Evolutionary conservation across 2,888 invertebrate genomes (phyloP).

Genomic region (Diaphora mendica): DNA sequence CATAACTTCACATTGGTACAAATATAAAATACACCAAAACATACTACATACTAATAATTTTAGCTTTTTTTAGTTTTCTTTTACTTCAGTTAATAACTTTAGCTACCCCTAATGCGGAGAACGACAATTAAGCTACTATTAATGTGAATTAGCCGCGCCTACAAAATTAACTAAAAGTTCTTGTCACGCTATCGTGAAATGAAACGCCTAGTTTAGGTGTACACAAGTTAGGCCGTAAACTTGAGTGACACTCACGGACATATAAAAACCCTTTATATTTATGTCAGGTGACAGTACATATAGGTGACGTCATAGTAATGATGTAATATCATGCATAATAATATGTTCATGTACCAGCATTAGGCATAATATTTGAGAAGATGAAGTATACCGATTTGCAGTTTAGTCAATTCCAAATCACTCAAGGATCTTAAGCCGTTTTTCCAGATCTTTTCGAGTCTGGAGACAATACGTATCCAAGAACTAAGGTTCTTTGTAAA

Average conservation of each 20-base stretch:
- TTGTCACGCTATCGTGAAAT: slow-evolving; percentile 43
- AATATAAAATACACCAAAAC: background rate
- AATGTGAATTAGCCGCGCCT: slow-evolving; percentile 46
- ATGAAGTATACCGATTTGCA: background rate
- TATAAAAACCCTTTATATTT: background rate
- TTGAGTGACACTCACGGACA: background rate
- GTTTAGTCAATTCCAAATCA: background rate
- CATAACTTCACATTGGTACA: no score
- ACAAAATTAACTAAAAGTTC: slow-evolving; percentile 50
- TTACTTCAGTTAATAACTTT: background rate
- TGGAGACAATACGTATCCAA: no score
- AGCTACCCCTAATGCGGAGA: slow-evolving; percentile 9
- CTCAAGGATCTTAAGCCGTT: background rate
- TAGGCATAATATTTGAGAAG: background rate
- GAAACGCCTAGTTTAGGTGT: background rate
- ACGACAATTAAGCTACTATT: slow-evolving; percentile 23
- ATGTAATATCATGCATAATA: background rate
- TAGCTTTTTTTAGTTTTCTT: background rate
- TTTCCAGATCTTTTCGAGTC: background rate
- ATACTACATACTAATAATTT: background rate
- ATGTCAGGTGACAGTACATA: background rate
- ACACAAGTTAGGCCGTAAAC: background rate
- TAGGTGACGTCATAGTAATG: background rate
- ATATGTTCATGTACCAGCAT: background rate
- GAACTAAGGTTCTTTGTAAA: no score